Conservation (phyloP, 2,113 vertebrate species). For the Kryptolebias marmoratus region DNA sequence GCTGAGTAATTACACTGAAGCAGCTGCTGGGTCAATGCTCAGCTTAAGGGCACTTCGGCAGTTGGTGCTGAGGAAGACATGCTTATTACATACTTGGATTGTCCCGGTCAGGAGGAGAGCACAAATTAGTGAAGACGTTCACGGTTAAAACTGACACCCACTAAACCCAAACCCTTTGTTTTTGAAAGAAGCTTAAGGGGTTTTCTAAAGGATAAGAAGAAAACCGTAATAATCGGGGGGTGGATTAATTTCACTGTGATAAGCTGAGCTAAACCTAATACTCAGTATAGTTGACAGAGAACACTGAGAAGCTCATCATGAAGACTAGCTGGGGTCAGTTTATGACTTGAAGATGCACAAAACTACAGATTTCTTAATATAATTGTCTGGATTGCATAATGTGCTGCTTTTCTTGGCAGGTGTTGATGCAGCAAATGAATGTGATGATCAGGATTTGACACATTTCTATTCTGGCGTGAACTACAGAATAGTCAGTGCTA, state of each 20-base stretch:
- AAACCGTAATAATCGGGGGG: conserved; percentile 32
- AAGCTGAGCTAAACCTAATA: conserved; percentile 28
- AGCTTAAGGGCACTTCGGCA: conserved; percentile 69
- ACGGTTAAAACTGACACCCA: conserved; percentile 14
- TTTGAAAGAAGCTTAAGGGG: conserved; percentile 27
- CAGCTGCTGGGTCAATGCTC: conserved; percentile 57
- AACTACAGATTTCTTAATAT: conserved; percentile 56
- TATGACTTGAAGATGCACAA: conserved; percentile 48
- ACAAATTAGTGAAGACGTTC: conserved; percentile 8
- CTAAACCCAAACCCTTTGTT: conserved; percentile 37
- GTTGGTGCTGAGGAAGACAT: conserved; percentile 39
- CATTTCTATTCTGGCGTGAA: conserved; percentile 52
- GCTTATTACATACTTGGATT: conserved; percentile 41
- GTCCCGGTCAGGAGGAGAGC: conserved; percentile 26
- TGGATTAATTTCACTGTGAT: conserved; percentile 35
- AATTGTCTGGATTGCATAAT: conserved; percentile 56
- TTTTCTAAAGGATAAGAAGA: conserved; percentile 34
- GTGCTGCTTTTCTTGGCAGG: conserved; percentile 43
- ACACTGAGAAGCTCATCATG: conserved; percentile 46
- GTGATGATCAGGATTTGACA: conserved; percentile 65
- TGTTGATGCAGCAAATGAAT: conserved; percentile 57
- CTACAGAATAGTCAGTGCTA: conserved; percentile 48
- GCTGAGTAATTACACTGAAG: conserved; percentile 52
- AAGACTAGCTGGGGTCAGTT: conserved; percentile 42
- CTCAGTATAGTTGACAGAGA: conserved; percentile 32